Evolutionary conservation across 2,888 invertebrate genomes (phyloP).

Genomic region (Endomychus coccineus): DNA sequence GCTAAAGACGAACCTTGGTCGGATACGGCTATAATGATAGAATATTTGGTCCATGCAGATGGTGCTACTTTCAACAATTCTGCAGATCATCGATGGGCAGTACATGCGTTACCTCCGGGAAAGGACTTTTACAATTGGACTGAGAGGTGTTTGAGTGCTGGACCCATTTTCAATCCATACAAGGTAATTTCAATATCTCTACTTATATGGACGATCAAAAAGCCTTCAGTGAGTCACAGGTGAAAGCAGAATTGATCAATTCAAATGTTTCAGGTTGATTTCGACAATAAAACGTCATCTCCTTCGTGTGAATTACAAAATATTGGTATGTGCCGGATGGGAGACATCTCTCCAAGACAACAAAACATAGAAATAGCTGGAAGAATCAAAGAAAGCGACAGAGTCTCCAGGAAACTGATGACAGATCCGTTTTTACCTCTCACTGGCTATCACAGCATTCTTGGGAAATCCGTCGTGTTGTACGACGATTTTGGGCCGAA

Average conservation of each 20-base stretch:
- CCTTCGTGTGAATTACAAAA: conserved; percentile 50
- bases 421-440: conserved; percentile 72
- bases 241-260: neutral
- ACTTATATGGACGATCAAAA: neutral
- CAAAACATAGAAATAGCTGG: conserved; percentile 70
- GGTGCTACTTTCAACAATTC: conserved; percentile 71
- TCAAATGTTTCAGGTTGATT: conserved; percentile 45
- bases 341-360: conserved; percentile 69
- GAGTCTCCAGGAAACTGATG: conserved; percentile 65
- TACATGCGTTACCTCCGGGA: conserved; percentile 72
- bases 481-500: conserved; percentile 83
- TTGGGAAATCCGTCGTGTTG: conserved; percentile 78
- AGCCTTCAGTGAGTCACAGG: neutral
- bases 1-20: conserved; percentile 70
- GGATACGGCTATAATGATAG: conserved; percentile 78
- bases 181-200: conserved; percentile 42
- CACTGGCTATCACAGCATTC: conserved; percentile 62
- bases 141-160: conserved; percentile 72
- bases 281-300: conserved; percentile 52
- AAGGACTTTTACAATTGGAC: conserved; percentile 90
- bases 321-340: conserved; percentile 61
- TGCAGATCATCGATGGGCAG: conserved; percentile 71
- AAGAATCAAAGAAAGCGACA: conserved; percentile 55
- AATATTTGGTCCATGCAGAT: conserved; percentile 81
- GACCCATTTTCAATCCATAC: conserved; percentile 69